Evolutionary conservation across 2,113 vertebrate species (phyloP).

Genomic region (Erythrolamprus reginae): DNA sequence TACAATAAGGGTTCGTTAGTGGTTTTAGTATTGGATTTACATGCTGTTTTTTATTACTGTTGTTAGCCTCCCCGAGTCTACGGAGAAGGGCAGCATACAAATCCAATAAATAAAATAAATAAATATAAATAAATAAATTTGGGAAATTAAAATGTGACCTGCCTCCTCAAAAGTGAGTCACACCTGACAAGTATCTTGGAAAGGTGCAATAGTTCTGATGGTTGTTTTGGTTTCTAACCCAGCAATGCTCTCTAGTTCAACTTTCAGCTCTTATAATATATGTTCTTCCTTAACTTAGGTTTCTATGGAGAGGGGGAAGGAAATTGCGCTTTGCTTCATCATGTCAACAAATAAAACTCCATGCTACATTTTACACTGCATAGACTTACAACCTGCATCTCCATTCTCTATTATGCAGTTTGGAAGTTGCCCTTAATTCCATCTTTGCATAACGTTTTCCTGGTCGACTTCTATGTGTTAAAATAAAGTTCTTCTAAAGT

Average conservation of each 20-base stretch:
- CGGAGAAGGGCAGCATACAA: no score
- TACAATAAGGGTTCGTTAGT: no score
- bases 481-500: not conserved
- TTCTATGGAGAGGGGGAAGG: not conserved
- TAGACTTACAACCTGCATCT: not conserved
- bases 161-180: fast-evolving
- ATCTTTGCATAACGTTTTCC: not conserved
- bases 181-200: fast-evolving
- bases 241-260: fast-evolving
- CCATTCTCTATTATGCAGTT: not conserved
- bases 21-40: no score
- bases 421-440: not conserved
- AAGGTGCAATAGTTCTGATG: not conserved
- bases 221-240: conserved; percentile 17
- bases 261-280: conserved; percentile 21
- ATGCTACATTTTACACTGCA: not conserved
- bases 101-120: no score
- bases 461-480: not conserved
- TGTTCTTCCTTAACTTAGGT: conserved; percentile 34
- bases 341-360: not conserved
- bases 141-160: not conserved
- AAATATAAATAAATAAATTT: no score
- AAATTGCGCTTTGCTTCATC: not conserved
- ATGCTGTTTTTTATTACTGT: no score
- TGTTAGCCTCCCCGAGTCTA: no score